A percentile compares a stretch with the other conserved stretches of the same genome.
Conservation (phyloP, 2,797 vertebrate species). For the Momotus momota region DNA sequence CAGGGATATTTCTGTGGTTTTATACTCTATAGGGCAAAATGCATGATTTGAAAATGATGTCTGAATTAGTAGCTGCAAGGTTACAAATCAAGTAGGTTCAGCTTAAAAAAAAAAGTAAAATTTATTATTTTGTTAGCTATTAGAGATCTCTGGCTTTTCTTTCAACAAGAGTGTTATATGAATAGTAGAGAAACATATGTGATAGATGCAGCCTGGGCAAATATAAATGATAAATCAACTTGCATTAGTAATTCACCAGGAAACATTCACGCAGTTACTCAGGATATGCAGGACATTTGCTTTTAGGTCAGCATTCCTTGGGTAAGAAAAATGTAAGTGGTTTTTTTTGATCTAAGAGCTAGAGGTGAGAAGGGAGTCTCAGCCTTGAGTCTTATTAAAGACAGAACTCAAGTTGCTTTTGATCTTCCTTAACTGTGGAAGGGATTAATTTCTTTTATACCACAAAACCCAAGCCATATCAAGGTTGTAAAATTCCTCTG, state of each 20-base stretch:
- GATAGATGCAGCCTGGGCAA: neutral
- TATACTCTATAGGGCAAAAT: neutral
- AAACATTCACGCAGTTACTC: neutral
- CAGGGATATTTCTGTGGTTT: neutral
- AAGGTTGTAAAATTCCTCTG: neutral
- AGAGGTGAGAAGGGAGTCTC: neutral
- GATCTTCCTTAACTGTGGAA: neutral
- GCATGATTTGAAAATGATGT: neutral
- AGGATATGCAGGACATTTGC: neutral
- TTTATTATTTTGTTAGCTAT: neutral
- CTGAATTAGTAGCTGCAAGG: neutral
- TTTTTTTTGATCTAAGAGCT: neutral
- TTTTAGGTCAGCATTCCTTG: neutral
- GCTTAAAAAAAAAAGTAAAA: neutral
- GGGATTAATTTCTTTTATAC: neutral
- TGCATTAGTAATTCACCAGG: neutral
- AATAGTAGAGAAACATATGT: neutral
- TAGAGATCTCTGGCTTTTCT: neutral
- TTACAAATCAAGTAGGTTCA: neutral
- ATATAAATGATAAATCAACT: neutral
- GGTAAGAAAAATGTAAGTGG: neutral
- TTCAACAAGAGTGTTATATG: neutral
- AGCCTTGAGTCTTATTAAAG: neutral
- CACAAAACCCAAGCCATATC: neutral
- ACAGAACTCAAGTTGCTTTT: neutral